Evolutionary conservation across 2,113 vertebrate species (phyloP).

Genomic region (Mirza zaza): DNA sequence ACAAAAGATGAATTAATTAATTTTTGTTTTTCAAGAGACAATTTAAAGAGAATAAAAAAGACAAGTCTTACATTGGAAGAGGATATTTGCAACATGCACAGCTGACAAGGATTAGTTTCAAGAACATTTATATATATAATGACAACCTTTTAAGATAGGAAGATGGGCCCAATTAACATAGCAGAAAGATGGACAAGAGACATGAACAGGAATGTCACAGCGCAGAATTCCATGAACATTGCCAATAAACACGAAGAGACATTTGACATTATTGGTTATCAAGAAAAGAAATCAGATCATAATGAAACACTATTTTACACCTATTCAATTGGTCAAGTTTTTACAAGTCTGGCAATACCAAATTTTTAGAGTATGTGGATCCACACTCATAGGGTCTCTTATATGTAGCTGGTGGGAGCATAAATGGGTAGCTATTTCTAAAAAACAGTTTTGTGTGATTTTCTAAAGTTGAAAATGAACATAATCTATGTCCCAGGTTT

Average conservation of each 20-base stretch:
- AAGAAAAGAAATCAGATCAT: neutral
- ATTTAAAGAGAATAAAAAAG: neutral
- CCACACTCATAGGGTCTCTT: neutral
- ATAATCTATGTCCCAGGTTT: conserved; percentile 36
- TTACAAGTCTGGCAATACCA: neutral
- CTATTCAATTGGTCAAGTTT: neutral
- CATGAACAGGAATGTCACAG: neutral
- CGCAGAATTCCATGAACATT: neutral
- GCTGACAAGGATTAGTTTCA: neutral
- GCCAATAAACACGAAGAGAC: neutral
- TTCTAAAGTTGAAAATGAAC: conserved; percentile 9
- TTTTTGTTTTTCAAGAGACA: conserved; percentile 13
- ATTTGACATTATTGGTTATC: neutral
- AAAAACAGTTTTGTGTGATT: neutral
- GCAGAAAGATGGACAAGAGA: neutral
- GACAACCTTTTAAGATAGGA: neutral
- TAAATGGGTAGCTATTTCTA: neutral
- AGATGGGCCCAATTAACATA: neutral
- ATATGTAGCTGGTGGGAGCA: neutral
- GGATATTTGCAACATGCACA: neutral
- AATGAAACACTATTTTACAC: neutral
- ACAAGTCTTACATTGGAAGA: neutral
- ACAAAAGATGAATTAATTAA: neutral
- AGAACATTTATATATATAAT: neutral
- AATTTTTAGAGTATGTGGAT: neutral